Evolutionary conservation across 2,113 vertebrate species (phyloP), one percentile per base, ranked within the genome.

Genomic region (Plestiodon gilberti): DNA sequence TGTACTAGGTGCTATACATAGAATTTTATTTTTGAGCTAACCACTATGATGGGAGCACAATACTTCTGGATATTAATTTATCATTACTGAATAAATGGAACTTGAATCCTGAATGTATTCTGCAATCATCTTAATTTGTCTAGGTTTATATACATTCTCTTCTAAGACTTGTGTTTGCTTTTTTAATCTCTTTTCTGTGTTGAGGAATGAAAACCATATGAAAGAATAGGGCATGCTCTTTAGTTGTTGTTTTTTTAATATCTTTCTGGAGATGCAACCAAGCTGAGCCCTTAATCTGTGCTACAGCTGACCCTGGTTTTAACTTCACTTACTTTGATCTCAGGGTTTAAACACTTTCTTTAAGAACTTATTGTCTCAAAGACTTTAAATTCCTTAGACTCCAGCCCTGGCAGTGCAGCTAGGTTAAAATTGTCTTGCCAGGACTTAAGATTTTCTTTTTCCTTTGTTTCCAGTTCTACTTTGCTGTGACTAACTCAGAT

Each of bases 381-480:
- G n/a, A 77, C 85, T 78, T 85, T 81, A 82, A 71, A 79, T 11
- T 9, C 40, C 87, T 82, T 87, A 33, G 81, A 88, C 86, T 92
- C 48, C 35, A 73, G 1, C 70, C 55, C 52, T 89, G 76, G 38
- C 35, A 43, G 20, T 80, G 52, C 65, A 48, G 20, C 64, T 90
- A 59, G 4, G 87, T 89, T 69, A 57, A 88, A 82, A 69, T 78
- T 40, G 57, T 61, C 78, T 80, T n/a, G 33, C 78, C 15, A 87
- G n/a, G 22, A 14, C 2, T 17, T 87, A 57, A 87, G 70, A 28
- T 82, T 91, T 2, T 87, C 59, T 7, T 74, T 78, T 73, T 38
- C 5, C 9, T 4, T 28, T 33, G 35, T 86, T 86, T 33, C 55
- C n/a, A 76, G 65, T 64, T 77, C 61, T 77, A 52, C 28, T 65